Conservation (phyloP, 1,140 invertebrate genomes). For the Globodera rostochiensis region DNA sequence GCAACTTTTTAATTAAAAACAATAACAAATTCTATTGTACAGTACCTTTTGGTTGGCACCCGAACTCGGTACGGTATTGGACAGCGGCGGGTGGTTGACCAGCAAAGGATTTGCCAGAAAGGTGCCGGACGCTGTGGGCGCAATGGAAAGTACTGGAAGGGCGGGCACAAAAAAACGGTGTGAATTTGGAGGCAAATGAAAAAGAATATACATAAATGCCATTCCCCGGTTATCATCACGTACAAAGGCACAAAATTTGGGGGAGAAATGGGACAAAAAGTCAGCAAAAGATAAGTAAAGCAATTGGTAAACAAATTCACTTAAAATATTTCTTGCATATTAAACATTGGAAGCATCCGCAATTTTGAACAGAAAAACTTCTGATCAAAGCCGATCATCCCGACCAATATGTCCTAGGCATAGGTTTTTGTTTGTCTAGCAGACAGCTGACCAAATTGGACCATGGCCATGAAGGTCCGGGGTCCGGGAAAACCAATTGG, state of each 20-base stretch:
- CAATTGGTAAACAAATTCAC: not conserved
- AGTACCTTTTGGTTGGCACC: conserved; percentile 11
- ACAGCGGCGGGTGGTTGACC: not conserved
- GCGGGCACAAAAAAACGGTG: not conserved
- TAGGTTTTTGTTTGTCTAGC: too few species aligned
- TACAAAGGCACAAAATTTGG: not conserved
- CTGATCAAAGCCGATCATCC: too few species aligned
- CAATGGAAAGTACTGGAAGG: not conserved
- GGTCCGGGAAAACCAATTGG: too few species aligned
- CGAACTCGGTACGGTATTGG: not conserved
- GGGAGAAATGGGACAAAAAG: conserved; percentile 6
- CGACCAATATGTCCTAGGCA: too few species aligned
- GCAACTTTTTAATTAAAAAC: not conserved
- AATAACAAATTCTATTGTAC: not conserved
- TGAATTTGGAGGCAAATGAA: not conserved
- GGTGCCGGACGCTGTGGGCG: not conserved
- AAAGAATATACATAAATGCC: not conserved
- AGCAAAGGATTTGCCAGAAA: not conserved
- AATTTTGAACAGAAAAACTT: too few species aligned
- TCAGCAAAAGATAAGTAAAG: not conserved
- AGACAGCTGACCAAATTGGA: too few species aligned
- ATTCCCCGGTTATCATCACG: not conserved
- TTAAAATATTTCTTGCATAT: not conserved
- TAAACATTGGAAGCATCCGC: too few species aligned
- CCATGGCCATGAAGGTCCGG: too few species aligned